Percentiles rank a stretch among this genome's conserved stretches.
Evolutionary conservation across 2,797 vertebrate species (phyloP).

Genomic region (Nasua narica): DNA sequence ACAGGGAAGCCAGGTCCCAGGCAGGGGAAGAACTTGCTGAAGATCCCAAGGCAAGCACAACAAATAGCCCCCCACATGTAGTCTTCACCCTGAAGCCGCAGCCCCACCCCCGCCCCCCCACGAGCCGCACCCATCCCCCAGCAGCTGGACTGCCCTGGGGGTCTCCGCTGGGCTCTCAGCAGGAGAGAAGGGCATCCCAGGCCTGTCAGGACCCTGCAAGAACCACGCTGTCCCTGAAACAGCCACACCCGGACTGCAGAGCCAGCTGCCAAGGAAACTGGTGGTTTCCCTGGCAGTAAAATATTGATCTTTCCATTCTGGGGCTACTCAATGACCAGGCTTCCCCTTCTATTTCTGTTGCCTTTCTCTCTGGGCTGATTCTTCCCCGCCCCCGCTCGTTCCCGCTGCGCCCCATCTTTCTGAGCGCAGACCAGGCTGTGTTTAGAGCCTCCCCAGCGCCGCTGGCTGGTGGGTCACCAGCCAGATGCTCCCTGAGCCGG

Average conservation of each 20-base stretch:
- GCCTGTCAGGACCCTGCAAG: background rate
- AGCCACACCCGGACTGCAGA: constrained; percentile 2
- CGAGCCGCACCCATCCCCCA: fast-evolving
- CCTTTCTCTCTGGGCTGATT: constrained; percentile 17
- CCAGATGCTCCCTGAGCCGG: background rate
- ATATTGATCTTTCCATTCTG: constrained; percentile 37
- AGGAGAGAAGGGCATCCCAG: fast-evolving
- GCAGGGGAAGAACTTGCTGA: background rate
- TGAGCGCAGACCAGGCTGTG: background rate
- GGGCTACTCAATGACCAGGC: constrained; percentile 31
- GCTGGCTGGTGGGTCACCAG: background rate
- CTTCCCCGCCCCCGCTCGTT: background rate
- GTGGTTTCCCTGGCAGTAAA: background rate
- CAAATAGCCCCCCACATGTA: fast-evolving
- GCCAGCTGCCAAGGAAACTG: constrained; percentile 35
- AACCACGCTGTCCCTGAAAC: background rate
- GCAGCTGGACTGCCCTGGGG: background rate
- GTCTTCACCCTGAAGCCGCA: fast-evolving
- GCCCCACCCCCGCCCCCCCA: background rate
- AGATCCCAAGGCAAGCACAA: background rate
- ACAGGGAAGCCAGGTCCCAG: background rate
- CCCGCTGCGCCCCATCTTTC: background rate
- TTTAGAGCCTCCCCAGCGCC: fast-evolving
- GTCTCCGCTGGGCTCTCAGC: background rate
- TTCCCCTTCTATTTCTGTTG: constrained; percentile 61